These are phyloP conservation scores for Nyctalus aviator DNA, from an alignment of 2,797 vertebrate species.

Conservation along the genomic window DNA sequence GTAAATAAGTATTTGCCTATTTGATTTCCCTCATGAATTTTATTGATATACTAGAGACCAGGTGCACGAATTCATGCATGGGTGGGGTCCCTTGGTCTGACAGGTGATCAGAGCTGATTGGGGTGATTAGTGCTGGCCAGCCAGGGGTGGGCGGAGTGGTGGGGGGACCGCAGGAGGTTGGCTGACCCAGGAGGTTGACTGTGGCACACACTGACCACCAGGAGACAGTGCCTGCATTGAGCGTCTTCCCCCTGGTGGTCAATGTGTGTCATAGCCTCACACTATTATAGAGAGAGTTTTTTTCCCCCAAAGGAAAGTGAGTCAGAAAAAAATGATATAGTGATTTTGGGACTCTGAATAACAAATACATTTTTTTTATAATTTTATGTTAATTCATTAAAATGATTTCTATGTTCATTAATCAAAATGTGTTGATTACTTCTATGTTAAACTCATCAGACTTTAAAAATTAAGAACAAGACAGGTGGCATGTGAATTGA, in stretches of 20 bases:
- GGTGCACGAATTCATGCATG: too few species aligned
- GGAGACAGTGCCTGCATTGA: too few species aligned
- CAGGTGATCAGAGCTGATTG: too few species aligned
- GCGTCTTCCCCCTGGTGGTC: too few species aligned
- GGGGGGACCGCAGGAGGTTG: too few species aligned
- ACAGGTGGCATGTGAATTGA: constrained; percentile 27
- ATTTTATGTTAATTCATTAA: constrained; percentile 34
- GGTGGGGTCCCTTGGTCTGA: too few species aligned
- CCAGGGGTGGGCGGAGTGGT: too few species aligned
- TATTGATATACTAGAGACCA: not conserved
- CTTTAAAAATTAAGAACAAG: constrained; percentile 30
- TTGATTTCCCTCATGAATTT: not conserved
- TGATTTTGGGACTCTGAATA: not conserved
- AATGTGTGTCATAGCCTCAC: too few species aligned
- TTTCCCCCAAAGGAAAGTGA: not conserved
- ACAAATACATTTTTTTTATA: not conserved
- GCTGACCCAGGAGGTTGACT: too few species aligned
- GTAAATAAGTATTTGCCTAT: not conserved
- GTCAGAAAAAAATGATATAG: not conserved
- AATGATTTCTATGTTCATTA: constrained; percentile 7
- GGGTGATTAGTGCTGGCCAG: too few species aligned
- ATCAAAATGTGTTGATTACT: constrained; percentile 50
- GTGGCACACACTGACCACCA: too few species aligned
- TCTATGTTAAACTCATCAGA: constrained; percentile 17
- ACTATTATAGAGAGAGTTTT: too few species aligned